Percentiles rank a stretch among this genome's conserved stretches.
Conservation (phyloP, 2,113 vertebrate species). For the Zeus faber region DNA sequence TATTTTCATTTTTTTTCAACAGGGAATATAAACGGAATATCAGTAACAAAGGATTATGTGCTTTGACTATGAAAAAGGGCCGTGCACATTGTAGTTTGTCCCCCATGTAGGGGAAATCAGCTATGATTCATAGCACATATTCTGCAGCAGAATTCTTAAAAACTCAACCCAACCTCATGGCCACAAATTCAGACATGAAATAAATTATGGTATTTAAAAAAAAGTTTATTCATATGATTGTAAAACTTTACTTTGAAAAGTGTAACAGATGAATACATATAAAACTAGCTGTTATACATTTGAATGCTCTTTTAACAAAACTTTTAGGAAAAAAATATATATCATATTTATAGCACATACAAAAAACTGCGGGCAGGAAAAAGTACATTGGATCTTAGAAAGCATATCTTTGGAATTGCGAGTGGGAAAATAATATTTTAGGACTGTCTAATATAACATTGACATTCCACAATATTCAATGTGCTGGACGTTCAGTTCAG, state of each 20-base stretch:
- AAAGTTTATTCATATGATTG: background rate
- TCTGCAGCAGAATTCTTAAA: no score
- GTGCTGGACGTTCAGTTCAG: background rate
- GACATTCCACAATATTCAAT: background rate
- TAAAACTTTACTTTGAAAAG: background rate
- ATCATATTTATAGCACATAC: background rate
- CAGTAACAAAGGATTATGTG: no score
- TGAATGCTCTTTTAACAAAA: background rate
- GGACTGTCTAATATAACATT: background rate
- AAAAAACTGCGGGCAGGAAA: background rate
- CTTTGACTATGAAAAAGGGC: no score
- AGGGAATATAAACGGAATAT: no score
- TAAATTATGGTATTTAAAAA: no score
- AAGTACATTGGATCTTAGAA: slow-evolving; percentile 26
- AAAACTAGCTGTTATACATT: background rate
- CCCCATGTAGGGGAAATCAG: no score
- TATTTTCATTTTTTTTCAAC: no score
- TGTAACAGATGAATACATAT: background rate
- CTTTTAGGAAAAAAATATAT: background rate
- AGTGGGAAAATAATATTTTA: background rate
- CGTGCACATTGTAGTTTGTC: no score
- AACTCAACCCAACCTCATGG: no score
- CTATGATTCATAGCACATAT: no score
- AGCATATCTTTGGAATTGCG: background rate
- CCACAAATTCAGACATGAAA: no score